phyloP scores from a whole-genome alignment of 2,888 invertebrate species.

The Lithophane ornitopus region DNA sequence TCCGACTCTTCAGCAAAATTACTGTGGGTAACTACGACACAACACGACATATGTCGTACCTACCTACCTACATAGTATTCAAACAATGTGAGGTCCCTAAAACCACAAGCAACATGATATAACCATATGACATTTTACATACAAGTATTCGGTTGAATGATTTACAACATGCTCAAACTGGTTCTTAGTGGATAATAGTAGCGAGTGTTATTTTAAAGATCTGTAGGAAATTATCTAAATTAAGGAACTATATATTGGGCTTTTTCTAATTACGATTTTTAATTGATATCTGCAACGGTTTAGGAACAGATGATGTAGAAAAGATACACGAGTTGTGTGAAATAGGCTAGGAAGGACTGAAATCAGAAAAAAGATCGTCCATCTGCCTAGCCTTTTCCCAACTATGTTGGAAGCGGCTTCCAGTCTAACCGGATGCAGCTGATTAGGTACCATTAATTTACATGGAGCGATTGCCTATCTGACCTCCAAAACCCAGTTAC shows the following conservation, averaged over 20 bases:
- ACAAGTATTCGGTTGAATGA: conserved; percentile 67
- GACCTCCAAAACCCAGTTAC: no score
- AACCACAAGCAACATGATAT: conserved; percentile 70
- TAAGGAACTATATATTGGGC: neutral
- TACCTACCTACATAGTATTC: conserved; percentile 24
- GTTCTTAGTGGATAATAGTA: conserved; percentile 56
- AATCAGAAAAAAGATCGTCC: neutral
- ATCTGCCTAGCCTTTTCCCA: no score
- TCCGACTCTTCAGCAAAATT: conserved; percentile 11
- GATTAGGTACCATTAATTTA: no score
- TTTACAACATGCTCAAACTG: conserved; percentile 64
- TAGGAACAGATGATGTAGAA: no score
- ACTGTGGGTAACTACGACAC: conserved; percentile 18
- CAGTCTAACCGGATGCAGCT: no score
- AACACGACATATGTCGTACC: conserved; percentile 17
- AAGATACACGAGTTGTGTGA: neutral
- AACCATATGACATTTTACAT: conserved; percentile 75
- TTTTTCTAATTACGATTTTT: neutral
- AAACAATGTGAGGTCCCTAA: conserved; percentile 68
- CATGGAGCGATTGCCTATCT: no score
- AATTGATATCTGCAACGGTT: neutral
- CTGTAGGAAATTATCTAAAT: conserved; percentile 8
- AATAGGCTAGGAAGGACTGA: neutral
- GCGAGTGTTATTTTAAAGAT: conserved; percentile 17
- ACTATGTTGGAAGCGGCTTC: no score